Base-by-base conservation (phyloP, 1,140 invertebrate species). In the Temnothorax longispinosus region DNA sequence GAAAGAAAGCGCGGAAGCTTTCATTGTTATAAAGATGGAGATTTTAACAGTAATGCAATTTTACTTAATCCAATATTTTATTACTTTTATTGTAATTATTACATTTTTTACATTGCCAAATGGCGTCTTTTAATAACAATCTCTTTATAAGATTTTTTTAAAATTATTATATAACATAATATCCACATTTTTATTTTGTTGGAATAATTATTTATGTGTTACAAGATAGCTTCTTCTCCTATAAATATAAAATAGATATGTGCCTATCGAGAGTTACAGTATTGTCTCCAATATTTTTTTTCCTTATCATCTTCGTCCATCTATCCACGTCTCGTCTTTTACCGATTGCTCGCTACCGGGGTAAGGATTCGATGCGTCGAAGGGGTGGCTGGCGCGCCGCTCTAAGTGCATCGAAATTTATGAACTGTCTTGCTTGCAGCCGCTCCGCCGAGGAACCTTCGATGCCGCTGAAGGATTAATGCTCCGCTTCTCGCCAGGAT, bases 351-450 rank as follows among this genome's bases (percentile, higher is more conserved):
- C 58, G 56, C 11, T 58, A 76, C 21, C 21, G 21, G 56, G 41
- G 38, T 76, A 85, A 44, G 67, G 82, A 72, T 74, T 71, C 54
- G 54, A 64, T 52, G 69, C 69, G 54, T 47, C 65, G n/a, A 89
- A 65, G 65, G 77, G 65, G 54, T 80, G 60, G 74, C 18, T 80
- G 71, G 74, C 56, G 41, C 71, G 56, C 56, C 54, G 58, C 60
- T 88, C 88, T 91, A 91, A 91, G 90, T 91, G 90, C 90, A 91
- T 91, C 88, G 90, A 91, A 91, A 91, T 91, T 91, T 91, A 91
- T 91, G 90, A 91, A 91, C 90, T 87, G 44, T 54, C 85, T 87
- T 75, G 54, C 76, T 27, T 47, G 54, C 41, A 84, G 80, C 35
- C 77, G 74, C 21, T 62, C 54, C 54, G 65, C 84, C 54, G 56